Evolutionary conservation across 2,113 vertebrate species (phyloP), one percentile per base, ranked within the genome.

Genomic region (Rhizomys pruinosus): DNA sequence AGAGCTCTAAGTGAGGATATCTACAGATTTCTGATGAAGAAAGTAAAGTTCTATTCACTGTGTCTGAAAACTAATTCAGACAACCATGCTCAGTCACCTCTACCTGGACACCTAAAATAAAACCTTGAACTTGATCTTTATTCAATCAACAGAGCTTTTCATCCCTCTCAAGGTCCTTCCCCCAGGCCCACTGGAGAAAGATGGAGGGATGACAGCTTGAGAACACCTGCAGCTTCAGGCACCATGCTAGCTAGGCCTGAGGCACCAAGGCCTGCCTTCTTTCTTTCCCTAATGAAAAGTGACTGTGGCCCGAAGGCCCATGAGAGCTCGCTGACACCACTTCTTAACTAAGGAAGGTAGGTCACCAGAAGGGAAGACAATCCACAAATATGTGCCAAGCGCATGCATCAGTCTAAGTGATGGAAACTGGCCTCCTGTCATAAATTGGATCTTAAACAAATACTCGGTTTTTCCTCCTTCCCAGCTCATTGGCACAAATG

Each of bases 61-160:
- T 77, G 72, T 89, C 89, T 82, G 59, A 80, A 92, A 89, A 59
- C 29, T 23, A 92, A 84, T 80, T 76, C 73, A 72, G 37, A 81
- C 59, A 61, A 29, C 81, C 42, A 44, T 84, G 4, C 13, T 90
- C 39, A 16, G 39, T 74, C n/a, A 74, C n/a, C 66, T 91, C 17
- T 68, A 61, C 57, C 23, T 42, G 63, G n/a, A 13, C 0, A 6
- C 20, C 47, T 66, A 34, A 78, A 96, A 77, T 89, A 68, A 89
- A 39, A n/a, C n/a, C 95, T 69, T 13, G 22, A 73, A 84, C 23
- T 10, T 61, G 57, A 76, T 69, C 55, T 91, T 72, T 77, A 81
- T 20, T 17, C 0, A 27, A 64, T 37, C 37, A 69, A 72, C 10
- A 44, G 37, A 66, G 73, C 84, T 52, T 88, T 84, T 55, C 52